Evolutionary conservation across 2,888 invertebrate genomes (phyloP), one percentile per base, ranked within the genome.

Genomic region (Venustoraphidia nigricollis): DNA sequence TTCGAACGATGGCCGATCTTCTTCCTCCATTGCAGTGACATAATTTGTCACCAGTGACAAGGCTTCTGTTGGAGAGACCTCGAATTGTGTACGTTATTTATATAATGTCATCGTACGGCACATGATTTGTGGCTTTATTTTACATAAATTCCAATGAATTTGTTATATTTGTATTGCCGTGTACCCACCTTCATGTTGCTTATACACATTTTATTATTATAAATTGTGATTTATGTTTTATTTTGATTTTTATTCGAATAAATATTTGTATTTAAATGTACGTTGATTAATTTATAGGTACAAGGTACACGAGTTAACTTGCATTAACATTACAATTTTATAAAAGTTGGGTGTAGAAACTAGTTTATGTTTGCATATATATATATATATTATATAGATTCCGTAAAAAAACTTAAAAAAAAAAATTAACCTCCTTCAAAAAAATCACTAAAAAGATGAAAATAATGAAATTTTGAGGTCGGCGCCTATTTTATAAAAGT

Each of bases 41-140:
- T 59, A 62, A 64, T 64, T 63, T 64, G 64, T 64, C 64, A 63
- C 59, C 17, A 53, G 55, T 62, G 64, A 63, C 63, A 63, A 64
- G 63, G 64, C 64, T 64, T 64, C 64, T 63, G 64, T 64, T 60
- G 59, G 56, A 56, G 59, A 55, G 54, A 55, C 53, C 47, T 45
- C 56, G 51, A n/a, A 43, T 14, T 14, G n/a, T 11, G 34, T 44
- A 13, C 14, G 36, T 56, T 58, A 59, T 59, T 59, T 60, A 61
- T 60, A 60, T 58, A 60, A 57, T 60, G 61, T 60, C 60, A 58
- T 56, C 61, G 57, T 47, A 41, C 37, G 49, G 50, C 42, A 44
- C 43, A 34, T 45, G 45, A 45, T 45, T 45, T 45, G 45, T 45
- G 45, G 37, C 36, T 45, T 45, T 45, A 45, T 45, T 45, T 45